These are phyloP conservation scores for Cranoglanis bouderius DNA, from an alignment of 2,113 vertebrate species.

Conservation along the genomic window DNA sequence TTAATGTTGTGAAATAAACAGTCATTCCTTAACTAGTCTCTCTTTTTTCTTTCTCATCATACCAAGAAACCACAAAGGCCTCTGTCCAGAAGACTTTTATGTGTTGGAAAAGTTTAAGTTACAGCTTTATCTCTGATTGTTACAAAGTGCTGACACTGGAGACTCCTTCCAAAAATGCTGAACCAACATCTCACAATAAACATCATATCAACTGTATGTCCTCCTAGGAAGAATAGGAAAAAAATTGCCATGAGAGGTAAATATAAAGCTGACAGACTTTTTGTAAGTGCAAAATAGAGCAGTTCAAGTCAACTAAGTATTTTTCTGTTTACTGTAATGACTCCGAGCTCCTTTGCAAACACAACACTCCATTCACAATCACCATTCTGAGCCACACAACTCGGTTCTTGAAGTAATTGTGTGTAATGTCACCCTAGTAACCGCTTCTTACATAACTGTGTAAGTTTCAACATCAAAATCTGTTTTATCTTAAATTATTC, in stretches of 20 bases:
- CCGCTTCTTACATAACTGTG: not conserved
- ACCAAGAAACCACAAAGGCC: not conserved
- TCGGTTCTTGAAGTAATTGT: not conserved
- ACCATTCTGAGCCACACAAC: not conserved
- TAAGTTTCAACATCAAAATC: not conserved
- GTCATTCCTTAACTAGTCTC: not conserved
- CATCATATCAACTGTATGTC: not conserved
- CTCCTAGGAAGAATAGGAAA: not conserved
- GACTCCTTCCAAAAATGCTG: not conserved
- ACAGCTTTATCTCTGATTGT: not conserved
- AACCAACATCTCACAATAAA: not conserved
- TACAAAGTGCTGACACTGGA: not conserved
- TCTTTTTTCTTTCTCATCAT: not conserved
- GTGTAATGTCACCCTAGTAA: not conserved
- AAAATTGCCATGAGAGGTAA: not conserved
- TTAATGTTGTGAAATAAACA: conserved; percentile 7
- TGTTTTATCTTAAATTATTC: not conserved
- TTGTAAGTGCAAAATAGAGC: not conserved
- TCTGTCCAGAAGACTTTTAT: no score
- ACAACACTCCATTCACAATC: conserved; percentile 4
- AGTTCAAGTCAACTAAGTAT: not conserved
- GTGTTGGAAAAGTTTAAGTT: no score
- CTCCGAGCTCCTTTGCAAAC: not conserved
- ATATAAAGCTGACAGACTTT: not conserved
- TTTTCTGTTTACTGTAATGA: not conserved